Evolutionary conservation across 2,888 invertebrate species (phyloP).

Genomic region (Autographa pulchrina): DNA sequence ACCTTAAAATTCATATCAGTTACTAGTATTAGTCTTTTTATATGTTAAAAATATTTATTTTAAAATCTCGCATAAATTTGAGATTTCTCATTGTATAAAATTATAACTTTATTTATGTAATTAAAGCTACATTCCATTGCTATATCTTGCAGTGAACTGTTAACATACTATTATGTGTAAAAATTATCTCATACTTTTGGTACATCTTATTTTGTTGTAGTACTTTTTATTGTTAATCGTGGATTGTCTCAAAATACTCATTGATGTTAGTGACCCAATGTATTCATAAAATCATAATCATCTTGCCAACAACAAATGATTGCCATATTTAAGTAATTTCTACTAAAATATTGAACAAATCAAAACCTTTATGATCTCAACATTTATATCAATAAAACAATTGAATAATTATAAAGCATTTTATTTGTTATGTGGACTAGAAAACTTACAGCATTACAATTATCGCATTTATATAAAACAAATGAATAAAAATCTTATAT

Average conservation of each 20-base stretch:
- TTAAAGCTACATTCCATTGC: no score
- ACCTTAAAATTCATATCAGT: no score
- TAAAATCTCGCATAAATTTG: no score
- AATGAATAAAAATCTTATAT: conserved; percentile 75
- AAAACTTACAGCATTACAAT: conserved; percentile 78
- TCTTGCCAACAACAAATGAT: not conserved
- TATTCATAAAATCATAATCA: not conserved
- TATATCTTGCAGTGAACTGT: no score
- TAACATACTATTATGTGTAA: no score
- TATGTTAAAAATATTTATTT: no score
- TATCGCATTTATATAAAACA: conserved; percentile 68
- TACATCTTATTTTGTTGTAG: not conserved
- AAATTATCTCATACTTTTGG: no score
- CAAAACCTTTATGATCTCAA: conserved; percentile 26
- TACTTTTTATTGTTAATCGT: not conserved
- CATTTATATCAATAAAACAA: conserved; percentile 56
- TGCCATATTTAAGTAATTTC: not conserved
- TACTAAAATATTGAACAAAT: conserved; percentile 1
- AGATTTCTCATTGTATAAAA: no score
- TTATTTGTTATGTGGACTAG: conserved; percentile 86
- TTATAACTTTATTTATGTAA: no score
- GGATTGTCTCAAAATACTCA: not conserved
- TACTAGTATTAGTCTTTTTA: no score
- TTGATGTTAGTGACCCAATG: not conserved
- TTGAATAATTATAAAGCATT: conserved; percentile 77